These are phyloP conservation scores for Zootoca vivipara DNA, from an alignment of 2,113 vertebrate species.

Conservation along the genomic window DNA sequence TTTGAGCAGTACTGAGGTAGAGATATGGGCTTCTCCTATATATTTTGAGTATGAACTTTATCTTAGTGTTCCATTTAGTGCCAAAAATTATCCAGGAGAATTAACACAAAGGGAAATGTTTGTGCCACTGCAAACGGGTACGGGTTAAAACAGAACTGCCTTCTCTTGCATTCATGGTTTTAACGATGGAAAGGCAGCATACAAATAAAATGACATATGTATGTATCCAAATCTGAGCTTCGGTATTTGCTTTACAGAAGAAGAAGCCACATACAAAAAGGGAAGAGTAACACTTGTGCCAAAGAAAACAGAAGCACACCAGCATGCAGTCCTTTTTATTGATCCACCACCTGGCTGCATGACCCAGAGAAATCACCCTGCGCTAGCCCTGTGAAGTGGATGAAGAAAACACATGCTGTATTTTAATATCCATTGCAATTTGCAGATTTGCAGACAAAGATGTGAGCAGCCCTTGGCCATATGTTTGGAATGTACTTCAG, in stretches of 20 bases:
- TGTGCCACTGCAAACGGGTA: background rate
- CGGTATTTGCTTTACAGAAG: slow-evolving; percentile 23
- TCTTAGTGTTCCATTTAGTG: background rate
- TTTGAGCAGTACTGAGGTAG: background rate
- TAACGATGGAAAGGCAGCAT: no score
- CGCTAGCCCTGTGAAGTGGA: slow-evolving; percentile 48
- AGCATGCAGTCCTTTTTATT: slow-evolving; percentile 58
- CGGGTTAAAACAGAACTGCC: slow-evolving; percentile 1
- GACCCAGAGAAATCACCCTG: slow-evolving; percentile 36
- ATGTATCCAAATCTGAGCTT: background rate
- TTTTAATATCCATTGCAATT: slow-evolving; percentile 61
- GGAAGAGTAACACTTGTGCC: slow-evolving; percentile 37
- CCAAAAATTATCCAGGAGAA: rapidly evolving
- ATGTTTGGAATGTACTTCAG: slow-evolving; percentile 50
- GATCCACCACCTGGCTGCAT: slow-evolving; percentile 62
- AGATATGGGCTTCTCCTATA: no score
- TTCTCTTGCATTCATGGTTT: background rate
- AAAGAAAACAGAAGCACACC: slow-evolving; percentile 64
- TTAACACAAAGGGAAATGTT: background rate
- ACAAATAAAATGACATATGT: no score
- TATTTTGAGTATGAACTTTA: background rate
- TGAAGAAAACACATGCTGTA: slow-evolving; percentile 53
- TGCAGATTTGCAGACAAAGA: slow-evolving; percentile 52
- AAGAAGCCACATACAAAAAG: background rate
- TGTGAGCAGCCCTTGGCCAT: slow-evolving; percentile 49